Conservation (phyloP, 2,113 vertebrate species). For the Noctilio leporinus region DNA sequence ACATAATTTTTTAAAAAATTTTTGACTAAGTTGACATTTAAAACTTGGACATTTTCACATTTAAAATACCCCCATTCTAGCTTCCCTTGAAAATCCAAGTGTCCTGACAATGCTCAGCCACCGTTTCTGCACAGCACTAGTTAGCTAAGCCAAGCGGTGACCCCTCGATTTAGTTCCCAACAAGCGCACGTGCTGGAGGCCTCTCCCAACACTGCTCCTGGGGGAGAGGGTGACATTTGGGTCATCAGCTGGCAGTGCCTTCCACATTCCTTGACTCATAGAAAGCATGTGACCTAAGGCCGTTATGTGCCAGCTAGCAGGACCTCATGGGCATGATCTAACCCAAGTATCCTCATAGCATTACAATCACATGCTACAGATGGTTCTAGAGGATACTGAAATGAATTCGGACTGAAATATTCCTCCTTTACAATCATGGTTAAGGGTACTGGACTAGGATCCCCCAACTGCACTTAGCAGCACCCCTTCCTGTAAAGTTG, state of each 20-base stretch:
- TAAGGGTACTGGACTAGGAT: not conserved
- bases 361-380: not conserved
- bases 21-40: not conserved
- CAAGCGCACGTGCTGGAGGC: not conserved
- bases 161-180: not conserved
- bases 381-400: not conserved
- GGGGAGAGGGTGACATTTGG: too few relatives aligned
- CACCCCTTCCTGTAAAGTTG: not conserved
- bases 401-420: not conserved
- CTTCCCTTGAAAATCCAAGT: not conserved
- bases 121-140: not conserved
- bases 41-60: not conserved
- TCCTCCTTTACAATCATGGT: not conserved
- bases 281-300: not conserved
- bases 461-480: not conserved
- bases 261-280: not conserved
- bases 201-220: fast-evolving
- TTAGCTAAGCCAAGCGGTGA: fast-evolving
- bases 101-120: not conserved
- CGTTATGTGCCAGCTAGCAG: not conserved
- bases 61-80: not conserved
- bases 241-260: too few relatives aligned
- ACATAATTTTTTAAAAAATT: not conserved
- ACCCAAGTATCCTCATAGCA: not conserved
- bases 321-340: not conserved